phyloP scores from a whole-genome alignment of 2,797 vertebrate genomes.

The Liparis tanakae region DNA sequence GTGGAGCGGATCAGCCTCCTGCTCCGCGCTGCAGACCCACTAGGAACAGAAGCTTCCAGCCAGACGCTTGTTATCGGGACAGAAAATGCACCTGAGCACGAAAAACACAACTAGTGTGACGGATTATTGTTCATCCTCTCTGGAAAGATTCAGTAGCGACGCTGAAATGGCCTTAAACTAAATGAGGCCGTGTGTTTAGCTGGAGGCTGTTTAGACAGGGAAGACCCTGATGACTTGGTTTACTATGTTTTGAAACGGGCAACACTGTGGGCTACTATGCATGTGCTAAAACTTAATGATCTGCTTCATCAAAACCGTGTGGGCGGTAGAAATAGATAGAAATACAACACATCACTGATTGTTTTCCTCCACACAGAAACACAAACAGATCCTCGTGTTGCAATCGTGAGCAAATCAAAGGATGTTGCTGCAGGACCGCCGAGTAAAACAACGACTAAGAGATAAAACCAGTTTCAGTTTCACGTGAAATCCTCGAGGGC shows the following conservation, averaged over 20 bases:
- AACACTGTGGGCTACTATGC: neutral
- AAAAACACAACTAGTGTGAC: conserved; percentile 10
- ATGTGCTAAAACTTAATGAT: neutral
- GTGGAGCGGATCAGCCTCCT: conserved; percentile 54
- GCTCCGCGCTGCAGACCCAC: conserved; percentile 30
- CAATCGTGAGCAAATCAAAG: neutral
- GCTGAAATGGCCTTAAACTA: neutral
- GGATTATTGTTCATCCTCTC: neutral
- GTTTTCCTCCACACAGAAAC: neutral
- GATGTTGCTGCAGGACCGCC: neutral
- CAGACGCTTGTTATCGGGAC: conserved; percentile 12
- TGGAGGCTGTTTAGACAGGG: neutral
- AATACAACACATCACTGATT: neutral
- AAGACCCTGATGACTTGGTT: neutral
- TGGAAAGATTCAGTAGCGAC: neutral
- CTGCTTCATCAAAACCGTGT: neutral
- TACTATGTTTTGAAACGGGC: neutral
- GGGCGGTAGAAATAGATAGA: neutral
- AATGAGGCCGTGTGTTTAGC: neutral
- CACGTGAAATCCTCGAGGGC: conserved; percentile 5
- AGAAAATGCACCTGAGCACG: conserved; percentile 34
- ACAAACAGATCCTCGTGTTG: too few species aligned
- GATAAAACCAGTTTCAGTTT: neutral
- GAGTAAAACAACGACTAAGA: neutral
- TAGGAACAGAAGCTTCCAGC: conserved; percentile 27